These are phyloP conservation scores for Vireo griseus DNA, from an alignment of 2,797 vertebrate genomes.

Conservation along the genomic window DNA sequence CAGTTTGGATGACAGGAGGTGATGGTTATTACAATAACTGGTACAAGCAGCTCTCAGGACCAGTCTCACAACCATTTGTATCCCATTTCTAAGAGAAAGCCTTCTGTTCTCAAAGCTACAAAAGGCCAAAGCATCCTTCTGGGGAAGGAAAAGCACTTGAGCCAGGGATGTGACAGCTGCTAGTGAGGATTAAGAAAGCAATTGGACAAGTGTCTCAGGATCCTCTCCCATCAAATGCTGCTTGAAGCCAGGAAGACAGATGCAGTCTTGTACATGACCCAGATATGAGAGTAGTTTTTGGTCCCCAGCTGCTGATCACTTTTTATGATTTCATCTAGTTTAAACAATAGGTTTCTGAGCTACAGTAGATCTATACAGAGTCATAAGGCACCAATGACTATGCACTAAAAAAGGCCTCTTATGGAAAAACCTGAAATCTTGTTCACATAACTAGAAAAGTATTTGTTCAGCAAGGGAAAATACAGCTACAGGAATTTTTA, in stretches of 20 bases:
- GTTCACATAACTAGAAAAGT: neutral
- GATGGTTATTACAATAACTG: neutral
- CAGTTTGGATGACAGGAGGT: neutral
- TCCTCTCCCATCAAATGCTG: neutral
- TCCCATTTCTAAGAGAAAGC: neutral
- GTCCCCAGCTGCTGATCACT: slow-evolving; percentile 17
- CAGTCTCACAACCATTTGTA: neutral
- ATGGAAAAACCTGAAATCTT: neutral
- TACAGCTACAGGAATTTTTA: neutral
- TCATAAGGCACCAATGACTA: slow-evolving; percentile 48
- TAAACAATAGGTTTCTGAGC: neutral
- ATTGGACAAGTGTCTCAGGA: neutral
- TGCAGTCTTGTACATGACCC: neutral
- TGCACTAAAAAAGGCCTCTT: slow-evolving; percentile 29
- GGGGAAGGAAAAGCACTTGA: neutral
- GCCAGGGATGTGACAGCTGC: neutral
- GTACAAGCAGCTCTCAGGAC: neutral
- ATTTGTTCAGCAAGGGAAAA: slow-evolving; percentile 10
- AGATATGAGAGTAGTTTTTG: slow-evolving; percentile 1
- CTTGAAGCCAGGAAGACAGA: neutral
- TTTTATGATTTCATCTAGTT: neutral
- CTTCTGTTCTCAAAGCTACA: neutral
- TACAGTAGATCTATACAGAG: slow-evolving; percentile 20
- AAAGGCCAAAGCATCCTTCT: neutral
- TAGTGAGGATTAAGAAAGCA: neutral